Base-by-base conservation (phyloP, 2,888 invertebrate genomes). In the Hydroisotoma schaefferi region DNA sequence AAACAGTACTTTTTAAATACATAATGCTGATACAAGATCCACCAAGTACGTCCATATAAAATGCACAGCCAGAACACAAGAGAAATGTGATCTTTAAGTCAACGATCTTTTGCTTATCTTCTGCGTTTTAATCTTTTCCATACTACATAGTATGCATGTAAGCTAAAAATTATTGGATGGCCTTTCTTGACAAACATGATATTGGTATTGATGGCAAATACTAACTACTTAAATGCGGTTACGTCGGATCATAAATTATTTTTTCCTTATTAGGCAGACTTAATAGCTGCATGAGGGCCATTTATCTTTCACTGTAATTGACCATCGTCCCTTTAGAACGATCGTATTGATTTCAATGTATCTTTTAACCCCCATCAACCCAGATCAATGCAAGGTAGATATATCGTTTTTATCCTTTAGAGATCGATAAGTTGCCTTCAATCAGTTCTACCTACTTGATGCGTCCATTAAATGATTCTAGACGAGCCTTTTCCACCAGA, bases 201-300 rank as follows among this genome's bases (percentile, higher is more conserved):
- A 40, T 40, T 40, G 40, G 20, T 40, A 15, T 20, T 8, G 20
- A 15, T 20, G 15, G 20, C 5, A 5, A 8, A 5, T 40, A 40
- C 5, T 33, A 33, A 8, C 15, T 15, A 15, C 20, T 40, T 20
- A 15, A 15, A 40, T 15, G n/a, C 8, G n/a, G 40, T 40, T 40
- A 40, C 40, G 40, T 40, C n/a, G 40, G 40, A 40, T 40, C 40
- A 40, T 40, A 40, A 40, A 40, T 40, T 40, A 40, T 40, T 40
- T 40, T 4, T 40, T 40, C 40, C 40, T 40, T 40, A 40, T 40
- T 40, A 40, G 40, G 40, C 15, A 40, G 40, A 40, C 40, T 40
- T 40, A 40, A 40, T 40, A 40, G 40, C n/a, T 40, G 40, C 15
- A 8, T 40, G 40, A 5, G 8, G 40, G 15, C 40, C n/a, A 40